Evolutionary conservation across 2,888 invertebrate genomes (phyloP).

Genomic region (Alentia gelatinosa): DNA sequence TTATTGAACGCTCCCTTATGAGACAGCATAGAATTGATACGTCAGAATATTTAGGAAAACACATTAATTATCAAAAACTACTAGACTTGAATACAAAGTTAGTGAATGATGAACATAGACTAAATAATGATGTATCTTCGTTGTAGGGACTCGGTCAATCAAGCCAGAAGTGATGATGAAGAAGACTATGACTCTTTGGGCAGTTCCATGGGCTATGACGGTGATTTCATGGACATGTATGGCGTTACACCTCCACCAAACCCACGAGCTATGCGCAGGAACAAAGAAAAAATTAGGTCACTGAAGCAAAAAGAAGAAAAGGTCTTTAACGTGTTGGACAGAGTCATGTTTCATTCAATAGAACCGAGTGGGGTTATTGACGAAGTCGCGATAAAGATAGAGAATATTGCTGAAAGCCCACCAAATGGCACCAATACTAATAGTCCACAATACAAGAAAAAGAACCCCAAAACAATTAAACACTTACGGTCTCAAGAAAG

Average conservation of each 20-base stretch:
- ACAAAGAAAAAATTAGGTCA: constrained; percentile 32
- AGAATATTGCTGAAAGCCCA: constrained; percentile 20
- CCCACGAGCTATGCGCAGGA: neutral
- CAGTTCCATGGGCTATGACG: constrained; percentile 31
- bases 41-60: neutral
- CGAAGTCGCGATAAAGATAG: constrained; percentile 27
- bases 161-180: constrained; percentile 5
- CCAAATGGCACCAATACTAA: neutral
- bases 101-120: neutral
- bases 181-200: neutral
- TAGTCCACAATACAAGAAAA: constrained; percentile 45
- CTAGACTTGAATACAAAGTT: neutral
- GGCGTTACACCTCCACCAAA: constrained; percentile 40
- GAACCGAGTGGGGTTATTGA: neutral
- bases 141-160: neutral
- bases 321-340: neutral
- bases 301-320: constrained; percentile 19
- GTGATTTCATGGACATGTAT: neutral
- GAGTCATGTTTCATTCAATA: neutral
- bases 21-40: neutral
- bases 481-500: constrained; percentile 36
- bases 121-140: too few relatives aligned
- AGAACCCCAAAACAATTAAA: constrained; percentile 42
- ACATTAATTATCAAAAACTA: neutral
- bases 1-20: neutral